Evolutionary conservation across 2,113 vertebrate species (phyloP), one percentile per base, ranked within the genome.

Genomic region (Mixornis gularis): DNA sequence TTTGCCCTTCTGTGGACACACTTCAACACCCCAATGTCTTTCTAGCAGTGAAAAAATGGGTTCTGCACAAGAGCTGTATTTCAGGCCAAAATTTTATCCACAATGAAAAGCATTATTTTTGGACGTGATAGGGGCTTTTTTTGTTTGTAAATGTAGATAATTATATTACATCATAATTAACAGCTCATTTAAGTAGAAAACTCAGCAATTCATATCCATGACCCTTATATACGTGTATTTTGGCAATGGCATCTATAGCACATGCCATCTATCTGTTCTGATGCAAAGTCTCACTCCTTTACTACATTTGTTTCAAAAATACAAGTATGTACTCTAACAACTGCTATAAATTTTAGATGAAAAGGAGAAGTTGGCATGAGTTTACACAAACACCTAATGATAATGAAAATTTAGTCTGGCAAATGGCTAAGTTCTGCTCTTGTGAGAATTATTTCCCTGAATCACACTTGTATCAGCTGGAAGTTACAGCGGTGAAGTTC

Each of bases 51-150:
- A 72, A 77, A 48, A 79, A 85, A 29, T 4, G 12, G 9, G 17
- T 44, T 64, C 53, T 55, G 41, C 20, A 22, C 10, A 76, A 17
- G 21, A 68, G 13, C 10, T 76, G 12, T 16, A 9, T 53, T 68
- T 77, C 18, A 13, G 34, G 14, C 22, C 30, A 80, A 83, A 90
- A 77, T 38, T 25, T 48, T 72, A 19, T 34, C 30, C 29, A 11
- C 51, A 65, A 56, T 19, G 19, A 53, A 29, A 73, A 60, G 20
- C 3, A 24, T 66, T 73, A 36, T 22, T 44, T 40, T 73, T 62
- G 25, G 36, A 17, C 6, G 17, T 7, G 2, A 69, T 3, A 48
- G 10, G 8, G 3, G n/a, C 3, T 14, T 9, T 2, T n/a, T 71
- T 64, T 64, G 11, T 6, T 77, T 73, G 6, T 22, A 80, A 89